Evolutionary conservation across 1,140 invertebrate species (phyloP), one percentile per base, ranked within the genome.

Genomic region (Elymnias hypermnestra): DNA sequence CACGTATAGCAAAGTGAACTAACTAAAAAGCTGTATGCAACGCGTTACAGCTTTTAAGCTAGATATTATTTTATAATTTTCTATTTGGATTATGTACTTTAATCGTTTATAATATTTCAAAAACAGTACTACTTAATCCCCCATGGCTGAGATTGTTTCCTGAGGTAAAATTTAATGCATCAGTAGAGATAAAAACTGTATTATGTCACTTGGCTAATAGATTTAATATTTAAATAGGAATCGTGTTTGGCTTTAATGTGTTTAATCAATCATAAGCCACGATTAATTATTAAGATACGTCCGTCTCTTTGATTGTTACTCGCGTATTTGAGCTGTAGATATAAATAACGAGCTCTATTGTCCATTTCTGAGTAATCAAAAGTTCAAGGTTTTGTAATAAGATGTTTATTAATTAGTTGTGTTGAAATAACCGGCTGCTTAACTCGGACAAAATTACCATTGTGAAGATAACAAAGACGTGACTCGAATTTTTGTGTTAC

Each of bases 261-360:
- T 76, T 85, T 77, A 85, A 85, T 85, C 82, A 85, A 85, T 85
- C 82, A 83, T 79, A 76, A 72, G 59, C 38, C 55, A 73, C 75
- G 77, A 85, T 83, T 83, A 85, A 83, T 83, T 85, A 83, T 69
- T 63, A 40, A 84, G 77, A 81, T 81, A 83, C 48, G 70, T 63
- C 52, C 63, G 57, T 63, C 54, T 49, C 45, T 65, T 39, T 60
- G 74, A 76, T 72, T 76, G 68, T 70, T 60, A 57, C 54, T 49
- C 52, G 49, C 64, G 50, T 57, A 51, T 72, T 68, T 64, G 59
- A 62, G 53, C 55, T 62, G 64, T 62, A 66, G 58, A 66, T 66
- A 75, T 75, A 66, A 67, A 69, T 78, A 78, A 78, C 63, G 54
- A 76, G 68, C 45, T 53, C 71, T 53, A 83, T 85, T 85, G 82